Conservation (phyloP, 2,113 vertebrate genomes). For the Narcine bancroftii region DNA sequence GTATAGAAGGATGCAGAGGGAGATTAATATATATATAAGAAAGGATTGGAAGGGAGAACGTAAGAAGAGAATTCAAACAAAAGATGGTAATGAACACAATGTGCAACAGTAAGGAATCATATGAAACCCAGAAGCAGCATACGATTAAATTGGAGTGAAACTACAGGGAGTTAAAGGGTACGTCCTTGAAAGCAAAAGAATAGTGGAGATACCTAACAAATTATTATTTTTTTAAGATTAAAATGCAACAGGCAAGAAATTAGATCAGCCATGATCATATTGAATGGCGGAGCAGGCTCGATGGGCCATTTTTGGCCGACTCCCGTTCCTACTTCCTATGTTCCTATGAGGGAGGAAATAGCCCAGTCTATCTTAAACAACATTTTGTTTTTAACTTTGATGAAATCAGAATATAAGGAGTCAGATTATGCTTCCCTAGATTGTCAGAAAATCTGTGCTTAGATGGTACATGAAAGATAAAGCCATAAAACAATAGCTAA, state of each 20-base stretch:
- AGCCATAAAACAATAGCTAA: background rate
- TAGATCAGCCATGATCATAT: too few relatives aligned
- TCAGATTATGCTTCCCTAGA: background rate
- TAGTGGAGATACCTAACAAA: background rate
- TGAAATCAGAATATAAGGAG: background rate
- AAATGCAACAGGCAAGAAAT: background rate
- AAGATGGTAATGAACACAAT: background rate
- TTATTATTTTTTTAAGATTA: too few relatives aligned
- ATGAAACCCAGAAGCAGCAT: background rate
- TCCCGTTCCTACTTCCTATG: too few relatives aligned
- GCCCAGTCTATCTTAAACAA: too few relatives aligned
- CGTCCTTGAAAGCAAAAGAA: background rate
- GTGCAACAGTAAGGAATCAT: background rate
- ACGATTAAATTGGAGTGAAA: too few relatives aligned
- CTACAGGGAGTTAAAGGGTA: too few relatives aligned
- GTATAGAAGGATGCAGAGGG: background rate
- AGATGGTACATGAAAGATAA: background rate
- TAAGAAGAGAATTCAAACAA: background rate
- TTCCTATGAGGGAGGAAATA: too few relatives aligned
- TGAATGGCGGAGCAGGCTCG: too few relatives aligned
- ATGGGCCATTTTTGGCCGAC: too few relatives aligned
- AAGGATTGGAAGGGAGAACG: background rate
- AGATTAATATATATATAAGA: background rate
- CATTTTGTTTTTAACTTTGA: background rate
- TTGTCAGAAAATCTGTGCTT: background rate